Base-by-base conservation (phyloP, 1,140 invertebrate species). In the Drosophila bifasciata region DNA sequence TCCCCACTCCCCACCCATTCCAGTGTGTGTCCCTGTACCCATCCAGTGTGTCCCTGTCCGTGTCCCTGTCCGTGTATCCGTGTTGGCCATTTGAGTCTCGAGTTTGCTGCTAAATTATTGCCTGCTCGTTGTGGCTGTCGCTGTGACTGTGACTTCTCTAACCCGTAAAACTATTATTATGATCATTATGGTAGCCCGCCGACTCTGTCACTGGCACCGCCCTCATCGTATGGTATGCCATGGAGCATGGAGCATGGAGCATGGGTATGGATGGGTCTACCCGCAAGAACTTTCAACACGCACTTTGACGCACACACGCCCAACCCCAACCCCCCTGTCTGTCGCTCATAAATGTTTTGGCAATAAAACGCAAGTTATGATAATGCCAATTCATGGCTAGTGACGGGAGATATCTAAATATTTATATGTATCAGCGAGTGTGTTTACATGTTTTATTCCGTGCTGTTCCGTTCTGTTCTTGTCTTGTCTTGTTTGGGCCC, bases 131-230 rank as follows among this genome's bases (percentile, higher is more conserved):
- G 76, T 63, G 55, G 56, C 58, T 73, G 80, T 73, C 76, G 77
- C 81, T 81, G 63, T 60, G 72, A 86, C 80, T 85, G 81, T 85
- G 81, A 85, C 81, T 85, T 85, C 81, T 85, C 81, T 85, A 85
- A 85, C 81, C 81, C 77, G 77, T 85, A 74, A 76, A 86, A 86
- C 81, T 86, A 85, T 85, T 85, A 85, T 86, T 86, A 81, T 81
- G 60, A 85, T 85, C 81, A 86, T 88, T 86, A 88, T 77, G 49
- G 55, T 59, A 43, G 44, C n/a, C n/a, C n/a, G n/a, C n/a, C 36
- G 48, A 53, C 50, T 28, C 44, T 19, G 45, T 7, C 32, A 55
- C 40, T 32, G 67, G 60, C 71, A 59, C 53, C 67, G 58, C 66
- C 59, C 46, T 6, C 40, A 11, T 13, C 21, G 39, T 8, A 19